Evolutionary conservation across 2,797 vertebrate species (phyloP).

Genomic region (Lacerta agilis): DNA sequence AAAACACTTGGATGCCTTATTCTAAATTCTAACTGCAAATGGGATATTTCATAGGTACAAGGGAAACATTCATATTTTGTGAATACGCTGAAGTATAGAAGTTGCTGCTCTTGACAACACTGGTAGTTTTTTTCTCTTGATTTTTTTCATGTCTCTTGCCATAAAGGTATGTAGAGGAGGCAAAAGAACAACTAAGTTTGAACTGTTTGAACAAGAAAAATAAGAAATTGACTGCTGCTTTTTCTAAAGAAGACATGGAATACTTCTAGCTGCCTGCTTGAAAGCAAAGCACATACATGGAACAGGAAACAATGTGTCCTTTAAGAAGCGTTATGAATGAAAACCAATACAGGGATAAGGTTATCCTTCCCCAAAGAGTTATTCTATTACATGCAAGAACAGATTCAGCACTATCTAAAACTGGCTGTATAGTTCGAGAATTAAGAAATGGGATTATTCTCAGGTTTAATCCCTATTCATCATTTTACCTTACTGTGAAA

Average conservation of each 20-base stretch:
- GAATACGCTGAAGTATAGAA: background rate
- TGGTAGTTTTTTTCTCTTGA: background rate
- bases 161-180: background rate
- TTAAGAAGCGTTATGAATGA: constrained; percentile 16
- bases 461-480: background rate
- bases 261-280: background rate
- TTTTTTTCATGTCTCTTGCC: background rate
- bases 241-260: background rate
- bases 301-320: background rate
- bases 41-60: background rate
- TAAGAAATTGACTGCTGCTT: background rate
- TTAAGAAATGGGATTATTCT: background rate
- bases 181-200: constrained; percentile 3
- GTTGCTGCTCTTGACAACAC: background rate
- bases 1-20: background rate
- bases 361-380: background rate
- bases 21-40: constrained; percentile 5
- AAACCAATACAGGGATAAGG: background rate
- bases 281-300: background rate
- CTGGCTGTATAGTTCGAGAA: background rate
- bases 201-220: constrained; percentile 1
- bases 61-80: background rate
- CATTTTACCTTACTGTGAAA: background rate
- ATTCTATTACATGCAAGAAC: background rate
- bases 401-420: background rate